Evolutionary conservation across 2,797 vertebrate genomes (phyloP).

Genomic region (Coregonus suidteri): DNA sequence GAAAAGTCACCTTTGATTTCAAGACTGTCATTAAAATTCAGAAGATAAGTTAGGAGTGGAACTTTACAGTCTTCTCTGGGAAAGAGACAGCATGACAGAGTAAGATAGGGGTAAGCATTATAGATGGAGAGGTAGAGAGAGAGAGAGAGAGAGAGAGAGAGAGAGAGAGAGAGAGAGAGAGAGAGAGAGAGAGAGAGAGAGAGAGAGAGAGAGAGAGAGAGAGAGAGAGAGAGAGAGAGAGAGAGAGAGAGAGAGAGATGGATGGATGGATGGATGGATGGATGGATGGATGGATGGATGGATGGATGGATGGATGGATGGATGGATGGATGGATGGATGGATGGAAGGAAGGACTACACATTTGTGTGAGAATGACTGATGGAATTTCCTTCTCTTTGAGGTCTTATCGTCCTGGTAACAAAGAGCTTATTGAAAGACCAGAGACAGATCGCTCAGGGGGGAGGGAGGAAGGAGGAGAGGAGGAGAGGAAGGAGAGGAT

Average conservation of each 20-base stretch:
- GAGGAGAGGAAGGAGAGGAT: neutral
- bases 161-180: neutral
- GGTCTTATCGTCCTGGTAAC: slow-evolving; percentile 59
- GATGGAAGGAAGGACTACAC: slow-evolving; percentile 22
- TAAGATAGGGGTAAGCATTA: neutral
- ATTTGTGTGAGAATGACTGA: slow-evolving; percentile 66
- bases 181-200: slow-evolving; percentile 2
- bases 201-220: slow-evolving; percentile 7
- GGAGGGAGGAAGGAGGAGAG: neutral
- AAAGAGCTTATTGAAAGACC: slow-evolving; percentile 68
- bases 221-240: too few species aligned
- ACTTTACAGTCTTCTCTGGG: too few species aligned
- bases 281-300: too few species aligned
- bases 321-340: too few species aligned
- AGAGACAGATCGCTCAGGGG: slow-evolving; percentile 35
- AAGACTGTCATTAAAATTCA: slow-evolving; percentile 10
- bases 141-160: neutral
- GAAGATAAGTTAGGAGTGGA: neutral
- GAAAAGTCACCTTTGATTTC: neutral
- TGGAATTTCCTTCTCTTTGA: slow-evolving; percentile 71
- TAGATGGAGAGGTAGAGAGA: neutral
- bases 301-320: too few species aligned
- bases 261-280: too few species aligned
- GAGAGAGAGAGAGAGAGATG: too few species aligned
- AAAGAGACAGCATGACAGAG: neutral